Evolutionary conservation across 1,140 invertebrate species (phyloP).

Genomic region (Notospermus geniculatus): DNA sequence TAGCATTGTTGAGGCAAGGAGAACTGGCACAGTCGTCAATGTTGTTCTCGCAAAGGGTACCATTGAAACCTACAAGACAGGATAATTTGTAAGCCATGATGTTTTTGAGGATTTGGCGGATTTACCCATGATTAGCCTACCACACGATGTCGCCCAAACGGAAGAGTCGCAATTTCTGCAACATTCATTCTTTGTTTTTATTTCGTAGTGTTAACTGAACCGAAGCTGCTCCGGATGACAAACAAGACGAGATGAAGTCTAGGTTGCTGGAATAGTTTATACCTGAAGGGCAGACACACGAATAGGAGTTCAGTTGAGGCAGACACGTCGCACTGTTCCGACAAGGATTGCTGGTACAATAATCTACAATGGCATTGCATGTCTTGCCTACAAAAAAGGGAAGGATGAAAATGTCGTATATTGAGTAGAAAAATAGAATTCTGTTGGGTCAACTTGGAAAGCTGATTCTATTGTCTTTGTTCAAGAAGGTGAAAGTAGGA

Average conservation of each 20-base stretch:
- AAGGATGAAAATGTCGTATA: neutral
- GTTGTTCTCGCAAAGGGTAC: conserved; percentile 1
- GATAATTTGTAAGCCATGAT: neutral
- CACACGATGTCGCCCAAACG: neutral
- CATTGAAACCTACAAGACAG: neutral
- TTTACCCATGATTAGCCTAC: neutral
- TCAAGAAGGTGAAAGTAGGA: too few species aligned
- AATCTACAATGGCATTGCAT: neutral
- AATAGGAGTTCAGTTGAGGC: conserved; percentile 30
- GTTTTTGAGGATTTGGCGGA: neutral
- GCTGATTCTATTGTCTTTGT: too few species aligned
- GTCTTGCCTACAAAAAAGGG: neutral
- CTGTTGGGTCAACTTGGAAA: too few species aligned
- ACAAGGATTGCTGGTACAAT: conserved; percentile 55
- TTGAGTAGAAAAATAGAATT: too few species aligned
- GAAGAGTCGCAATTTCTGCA: neutral
- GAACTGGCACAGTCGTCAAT: conserved; percentile 8
- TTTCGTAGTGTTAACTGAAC: too few species aligned
- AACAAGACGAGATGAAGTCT: too few species aligned
- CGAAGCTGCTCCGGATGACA: too few species aligned
- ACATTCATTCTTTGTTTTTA: too few species aligned
- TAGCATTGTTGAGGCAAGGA: conserved; percentile 23
- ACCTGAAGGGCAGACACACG: conserved; percentile 10
- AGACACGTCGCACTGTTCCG: conserved; percentile 40
- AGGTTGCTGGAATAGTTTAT: too few species aligned